Percentiles rank a stretch among this genome's conserved stretches.
These are phyloP conservation scores for Euwallacea fornicatus DNA, from an alignment of 1,140 invertebrate species.

Conservation along the genomic window DNA sequence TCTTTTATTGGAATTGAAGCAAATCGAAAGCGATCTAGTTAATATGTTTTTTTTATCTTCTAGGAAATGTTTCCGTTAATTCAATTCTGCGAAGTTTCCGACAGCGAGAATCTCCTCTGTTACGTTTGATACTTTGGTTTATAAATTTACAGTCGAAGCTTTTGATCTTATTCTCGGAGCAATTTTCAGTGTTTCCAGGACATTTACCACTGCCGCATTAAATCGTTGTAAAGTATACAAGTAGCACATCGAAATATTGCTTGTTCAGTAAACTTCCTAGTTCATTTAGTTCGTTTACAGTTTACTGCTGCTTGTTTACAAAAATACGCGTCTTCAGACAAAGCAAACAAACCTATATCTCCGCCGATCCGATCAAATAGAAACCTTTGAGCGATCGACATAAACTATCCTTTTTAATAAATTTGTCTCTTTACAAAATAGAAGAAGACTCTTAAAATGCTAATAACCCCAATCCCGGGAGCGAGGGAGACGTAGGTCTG, in stretches of 20 bases:
- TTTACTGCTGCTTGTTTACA: neutral
- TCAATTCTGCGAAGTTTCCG: constrained; percentile 1
- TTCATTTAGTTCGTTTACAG: neutral
- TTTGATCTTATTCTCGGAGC: neutral
- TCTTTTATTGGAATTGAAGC: constrained; percentile 23
- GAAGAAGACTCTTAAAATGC: constrained; percentile 26
- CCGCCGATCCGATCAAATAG: constrained; percentile 18
- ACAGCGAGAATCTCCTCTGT: neutral
- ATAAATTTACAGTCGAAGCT: neutral
- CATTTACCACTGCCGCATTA: neutral
- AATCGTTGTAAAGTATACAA: neutral
- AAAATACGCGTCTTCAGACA: neutral
- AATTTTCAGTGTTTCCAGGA: constrained; percentile 6
- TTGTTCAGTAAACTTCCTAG: constrained; percentile 1
- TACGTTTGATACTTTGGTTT: too few relatives aligned
- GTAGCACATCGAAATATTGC: neutral
- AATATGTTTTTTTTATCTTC: constrained; percentile 31
- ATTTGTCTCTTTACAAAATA: constrained; percentile 20
- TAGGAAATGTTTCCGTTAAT: constrained; percentile 1
- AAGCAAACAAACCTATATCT: constrained; percentile 23
- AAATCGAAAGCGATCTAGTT: constrained; percentile 29
- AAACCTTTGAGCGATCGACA: constrained; percentile 27
- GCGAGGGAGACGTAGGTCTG: constrained; percentile 34
- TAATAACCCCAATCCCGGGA: constrained; percentile 22
- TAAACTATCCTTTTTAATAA: constrained; percentile 28